Conservation (phyloP, 2,113 vertebrate genomes). For the Semnopithecus entellus region DNA sequence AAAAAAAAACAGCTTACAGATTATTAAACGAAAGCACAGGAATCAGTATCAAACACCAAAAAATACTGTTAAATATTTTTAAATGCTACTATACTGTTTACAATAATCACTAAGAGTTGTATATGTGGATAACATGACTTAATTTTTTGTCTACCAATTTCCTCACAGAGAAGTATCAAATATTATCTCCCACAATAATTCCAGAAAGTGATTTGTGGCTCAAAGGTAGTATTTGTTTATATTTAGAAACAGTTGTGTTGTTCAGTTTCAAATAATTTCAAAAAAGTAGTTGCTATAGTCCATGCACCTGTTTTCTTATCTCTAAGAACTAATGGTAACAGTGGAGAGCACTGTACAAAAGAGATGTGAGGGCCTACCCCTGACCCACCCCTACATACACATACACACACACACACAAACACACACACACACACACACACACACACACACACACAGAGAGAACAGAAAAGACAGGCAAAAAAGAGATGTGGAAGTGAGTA, state of each 20-base stretch:
- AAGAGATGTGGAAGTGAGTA: background rate
- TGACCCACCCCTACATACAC: background rate
- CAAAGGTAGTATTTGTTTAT: background rate
- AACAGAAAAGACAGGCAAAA: background rate
- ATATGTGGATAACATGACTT: background rate
- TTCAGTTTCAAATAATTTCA: background rate
- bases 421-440: too few species aligned
- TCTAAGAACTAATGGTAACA: background rate
- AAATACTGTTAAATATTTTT: background rate
- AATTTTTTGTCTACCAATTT: conserved; percentile 21
- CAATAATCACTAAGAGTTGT: background rate
- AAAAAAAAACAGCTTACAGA: background rate
- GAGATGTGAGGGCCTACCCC: background rate
- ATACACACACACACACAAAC: too few species aligned
- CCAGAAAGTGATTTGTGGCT: background rate
- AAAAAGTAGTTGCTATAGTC: background rate
- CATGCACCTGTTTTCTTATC: background rate
- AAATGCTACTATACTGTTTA: background rate
- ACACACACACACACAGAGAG: rapidly evolving
- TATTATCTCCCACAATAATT: conserved; percentile 4
- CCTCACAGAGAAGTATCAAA: conserved; percentile 6
- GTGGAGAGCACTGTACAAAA: background rate
- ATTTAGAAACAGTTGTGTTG: background rate
- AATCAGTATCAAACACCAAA: conserved; percentile 34
- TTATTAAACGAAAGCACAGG: background rate